Evolutionary conservation across 2,888 invertebrate species (phyloP).

Genomic region (Venustoraphidia nigricollis): DNA sequence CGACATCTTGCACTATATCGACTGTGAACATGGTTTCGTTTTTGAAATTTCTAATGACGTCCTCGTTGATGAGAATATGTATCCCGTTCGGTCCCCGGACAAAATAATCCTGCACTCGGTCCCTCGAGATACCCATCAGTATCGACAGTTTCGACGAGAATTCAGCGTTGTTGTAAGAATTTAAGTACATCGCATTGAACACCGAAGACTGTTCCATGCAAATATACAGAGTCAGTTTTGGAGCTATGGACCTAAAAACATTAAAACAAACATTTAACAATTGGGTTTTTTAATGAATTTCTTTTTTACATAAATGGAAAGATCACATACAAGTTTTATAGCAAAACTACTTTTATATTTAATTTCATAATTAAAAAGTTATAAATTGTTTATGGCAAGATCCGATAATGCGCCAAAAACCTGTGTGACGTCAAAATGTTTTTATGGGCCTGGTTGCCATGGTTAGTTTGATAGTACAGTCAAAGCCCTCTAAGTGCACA

Average conservation of each 20-base stretch:
- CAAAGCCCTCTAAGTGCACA: no score
- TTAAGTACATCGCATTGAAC: conserved; percentile 72
- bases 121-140: conserved; percentile 33
- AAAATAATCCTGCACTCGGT: conserved; percentile 39
- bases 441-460: no score
- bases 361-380: no score
- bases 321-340: no score
- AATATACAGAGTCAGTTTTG: conserved; percentile 71
- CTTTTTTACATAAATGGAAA: no score
- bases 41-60: conserved; percentile 67
- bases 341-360: no score
- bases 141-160: conserved; percentile 45
- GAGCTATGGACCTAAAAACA: conserved; percentile 42
- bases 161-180: conserved; percentile 48
- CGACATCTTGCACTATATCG: conserved; percentile 32
- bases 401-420: no score
- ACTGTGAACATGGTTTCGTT: conserved; percentile 60
- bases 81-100: conserved; percentile 75
- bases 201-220: conserved; percentile 48
- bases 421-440: no score
- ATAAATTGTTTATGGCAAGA: no score
- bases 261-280: no score
- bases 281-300: no score
- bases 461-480: no score
- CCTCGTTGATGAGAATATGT: conserved; percentile 70